Evolutionary conservation across 1,140 invertebrate species (phyloP).

Genomic region (Tetranychus cinnabarinus): DNA sequence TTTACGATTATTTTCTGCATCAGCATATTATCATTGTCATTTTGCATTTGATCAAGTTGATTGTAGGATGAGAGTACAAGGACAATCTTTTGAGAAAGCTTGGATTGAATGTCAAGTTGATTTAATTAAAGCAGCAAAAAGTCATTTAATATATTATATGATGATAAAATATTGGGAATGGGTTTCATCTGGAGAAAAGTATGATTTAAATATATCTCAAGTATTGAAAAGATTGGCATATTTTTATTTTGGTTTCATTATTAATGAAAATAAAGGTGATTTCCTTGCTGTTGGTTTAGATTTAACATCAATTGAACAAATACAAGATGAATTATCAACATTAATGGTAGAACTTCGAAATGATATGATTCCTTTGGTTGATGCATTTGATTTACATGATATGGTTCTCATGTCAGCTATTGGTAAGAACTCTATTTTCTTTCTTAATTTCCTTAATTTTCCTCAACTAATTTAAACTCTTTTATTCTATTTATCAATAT

Average conservation of each 20-base stretch:
- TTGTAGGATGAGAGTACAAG: neutral
- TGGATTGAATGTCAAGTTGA: conserved; percentile 65
- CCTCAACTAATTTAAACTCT: too few species aligned
- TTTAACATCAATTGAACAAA: conserved; percentile 31
- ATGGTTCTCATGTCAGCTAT: conserved; percentile 52
- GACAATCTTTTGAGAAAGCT: conserved; percentile 36
- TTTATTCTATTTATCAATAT: neutral
- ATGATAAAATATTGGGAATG: conserved; percentile 10
- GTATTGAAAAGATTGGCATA: conserved; percentile 35
- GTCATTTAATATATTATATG: conserved; percentile 18
- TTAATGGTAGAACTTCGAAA: conserved; percentile 43
- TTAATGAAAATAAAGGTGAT: conserved; percentile 44
- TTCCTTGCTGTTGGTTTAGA: conserved; percentile 37
- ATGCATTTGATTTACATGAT: conserved; percentile 68
- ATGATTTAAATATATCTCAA: neutral
- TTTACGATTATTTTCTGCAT: neutral
- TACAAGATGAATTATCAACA: conserved; percentile 42
- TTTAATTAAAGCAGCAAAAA: conserved; percentile 44
- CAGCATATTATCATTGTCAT: neutral
- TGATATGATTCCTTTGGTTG: conserved; percentile 66
- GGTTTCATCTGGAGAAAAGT: conserved; percentile 6
- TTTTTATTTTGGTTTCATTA: conserved; percentile 40
- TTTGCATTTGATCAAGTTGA: neutral
- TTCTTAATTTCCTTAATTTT: too few species aligned
- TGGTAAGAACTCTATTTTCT: neutral